phyloP scores from a whole-genome alignment of 2,113 vertebrate species.

The Strigops habroptila region DNA sequence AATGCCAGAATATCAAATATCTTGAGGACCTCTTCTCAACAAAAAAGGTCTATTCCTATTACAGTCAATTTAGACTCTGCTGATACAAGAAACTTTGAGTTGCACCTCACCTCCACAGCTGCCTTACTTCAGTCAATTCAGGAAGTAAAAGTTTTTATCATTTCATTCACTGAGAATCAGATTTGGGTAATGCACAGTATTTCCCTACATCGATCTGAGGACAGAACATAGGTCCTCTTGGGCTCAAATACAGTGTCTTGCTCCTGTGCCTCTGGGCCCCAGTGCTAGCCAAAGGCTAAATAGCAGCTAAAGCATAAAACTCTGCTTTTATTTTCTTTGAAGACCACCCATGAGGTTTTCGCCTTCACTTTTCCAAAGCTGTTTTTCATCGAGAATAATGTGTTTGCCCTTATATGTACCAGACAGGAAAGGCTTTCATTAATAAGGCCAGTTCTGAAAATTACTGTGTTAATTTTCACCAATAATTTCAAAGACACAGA shows the following conservation, averaged over 20 bases:
- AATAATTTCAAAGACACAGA: neutral
- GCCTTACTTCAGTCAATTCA: neutral
- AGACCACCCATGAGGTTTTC: neutral
- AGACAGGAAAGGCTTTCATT: neutral
- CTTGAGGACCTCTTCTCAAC: neutral
- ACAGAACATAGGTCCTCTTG: neutral
- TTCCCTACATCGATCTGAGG: neutral
- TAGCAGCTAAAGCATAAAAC: neutral
- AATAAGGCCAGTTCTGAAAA: neutral
- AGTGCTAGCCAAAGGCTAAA: neutral
- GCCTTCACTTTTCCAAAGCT: constrained; percentile 3
- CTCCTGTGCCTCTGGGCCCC: neutral
- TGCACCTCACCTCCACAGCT: neutral
- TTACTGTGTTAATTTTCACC: neutral
- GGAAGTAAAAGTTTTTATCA: neutral
- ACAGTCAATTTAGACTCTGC: neutral
- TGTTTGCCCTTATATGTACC: neutral
- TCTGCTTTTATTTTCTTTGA: neutral
- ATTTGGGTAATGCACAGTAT: neutral
- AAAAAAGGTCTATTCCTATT: neutral
- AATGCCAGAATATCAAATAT: neutral
- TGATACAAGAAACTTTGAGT: neutral
- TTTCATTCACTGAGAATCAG: neutral
- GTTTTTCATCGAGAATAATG: constrained; percentile 13
- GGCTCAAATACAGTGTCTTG: neutral